phyloP scores from a whole-genome alignment of 1,140 invertebrate species.

The Rhagoletis pomonella region DNA sequence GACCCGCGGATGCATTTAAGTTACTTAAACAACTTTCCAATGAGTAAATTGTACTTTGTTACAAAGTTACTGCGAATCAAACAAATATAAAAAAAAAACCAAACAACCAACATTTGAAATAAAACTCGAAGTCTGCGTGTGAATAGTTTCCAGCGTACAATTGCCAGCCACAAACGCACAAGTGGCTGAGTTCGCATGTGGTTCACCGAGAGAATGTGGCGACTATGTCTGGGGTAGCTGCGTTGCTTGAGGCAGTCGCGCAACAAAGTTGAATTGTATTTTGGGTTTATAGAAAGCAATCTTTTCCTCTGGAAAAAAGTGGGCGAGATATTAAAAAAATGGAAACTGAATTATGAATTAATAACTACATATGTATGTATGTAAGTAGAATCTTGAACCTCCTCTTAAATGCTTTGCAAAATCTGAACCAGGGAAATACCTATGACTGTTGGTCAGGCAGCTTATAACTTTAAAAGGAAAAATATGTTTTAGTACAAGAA shows the following conservation, averaged over 20 bases:
- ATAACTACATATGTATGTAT: too few relatives aligned
- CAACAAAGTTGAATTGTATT: not conserved
- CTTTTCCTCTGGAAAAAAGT: not conserved
- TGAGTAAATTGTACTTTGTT: constrained; percentile 24
- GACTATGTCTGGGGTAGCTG: not conserved
- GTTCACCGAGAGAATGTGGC: not conserved
- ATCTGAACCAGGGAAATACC: too few relatives aligned
- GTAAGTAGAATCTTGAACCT: too few relatives aligned
- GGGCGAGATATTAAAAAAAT: not conserved
- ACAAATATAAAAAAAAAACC: not conserved
- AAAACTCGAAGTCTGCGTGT: constrained; percentile 12
- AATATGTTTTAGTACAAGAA: too few relatives aligned
- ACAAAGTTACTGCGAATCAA: constrained; percentile 21
- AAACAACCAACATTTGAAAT: not conserved
- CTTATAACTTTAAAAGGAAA: too few relatives aligned
- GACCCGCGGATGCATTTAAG: constrained; percentile 41
- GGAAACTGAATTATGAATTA: too few relatives aligned
- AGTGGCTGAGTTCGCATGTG: not conserved
- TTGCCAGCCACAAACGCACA: not conserved
- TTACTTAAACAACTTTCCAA: constrained; percentile 38
- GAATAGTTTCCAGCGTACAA: constrained; percentile 1
- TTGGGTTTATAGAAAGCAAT: not conserved
- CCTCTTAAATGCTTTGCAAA: too few relatives aligned
- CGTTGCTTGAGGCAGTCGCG: not conserved
- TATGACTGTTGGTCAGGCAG: too few relatives aligned